Percentiles rank a stretch among this genome's conserved stretches.
Evolutionary conservation across 2,797 vertebrate species (phyloP).

Genomic region (Cephalopachus bancanus): DNA sequence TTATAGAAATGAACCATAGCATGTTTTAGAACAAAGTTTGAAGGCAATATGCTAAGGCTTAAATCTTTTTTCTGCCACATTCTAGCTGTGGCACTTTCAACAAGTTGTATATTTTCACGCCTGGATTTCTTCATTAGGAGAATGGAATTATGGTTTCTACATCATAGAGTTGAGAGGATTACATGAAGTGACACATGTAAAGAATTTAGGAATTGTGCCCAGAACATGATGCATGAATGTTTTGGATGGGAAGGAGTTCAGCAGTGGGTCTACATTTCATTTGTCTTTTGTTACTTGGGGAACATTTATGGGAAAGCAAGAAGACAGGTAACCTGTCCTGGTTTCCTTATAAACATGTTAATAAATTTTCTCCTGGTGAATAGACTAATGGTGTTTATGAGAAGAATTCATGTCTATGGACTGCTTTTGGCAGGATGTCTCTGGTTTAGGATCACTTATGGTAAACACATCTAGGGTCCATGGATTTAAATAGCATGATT

Average conservation of each 20-base stretch:
- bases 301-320: background rate
- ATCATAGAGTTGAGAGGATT: constrained; percentile 14
- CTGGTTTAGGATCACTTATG: constrained; percentile 43
- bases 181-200: background rate
- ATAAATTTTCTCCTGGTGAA: constrained; percentile 29
- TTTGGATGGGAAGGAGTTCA: constrained; percentile 37
- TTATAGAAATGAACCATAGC: constrained; percentile 1
- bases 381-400: constrained; percentile 46
- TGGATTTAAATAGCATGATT: constrained; percentile 12
- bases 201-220: constrained; percentile 32
- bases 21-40: constrained; percentile 16
- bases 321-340: background rate
- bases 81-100: constrained; percentile 28
- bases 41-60: background rate
- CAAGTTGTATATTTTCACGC: background rate
- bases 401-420: background rate
- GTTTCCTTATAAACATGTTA: constrained; percentile 33
- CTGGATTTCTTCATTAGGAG: constrained; percentile 62
- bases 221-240: constrained; percentile 2
- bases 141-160: constrained; percentile 23
- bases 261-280: background rate
- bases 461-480: constrained; percentile 1
- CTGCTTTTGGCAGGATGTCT: background rate
- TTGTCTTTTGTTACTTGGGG: background rate
- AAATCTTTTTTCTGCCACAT: constrained; percentile 41